Conservation (phyloP, 2,797 vertebrate genomes). For the Acrossocheilus wenchowensis region DNA sequence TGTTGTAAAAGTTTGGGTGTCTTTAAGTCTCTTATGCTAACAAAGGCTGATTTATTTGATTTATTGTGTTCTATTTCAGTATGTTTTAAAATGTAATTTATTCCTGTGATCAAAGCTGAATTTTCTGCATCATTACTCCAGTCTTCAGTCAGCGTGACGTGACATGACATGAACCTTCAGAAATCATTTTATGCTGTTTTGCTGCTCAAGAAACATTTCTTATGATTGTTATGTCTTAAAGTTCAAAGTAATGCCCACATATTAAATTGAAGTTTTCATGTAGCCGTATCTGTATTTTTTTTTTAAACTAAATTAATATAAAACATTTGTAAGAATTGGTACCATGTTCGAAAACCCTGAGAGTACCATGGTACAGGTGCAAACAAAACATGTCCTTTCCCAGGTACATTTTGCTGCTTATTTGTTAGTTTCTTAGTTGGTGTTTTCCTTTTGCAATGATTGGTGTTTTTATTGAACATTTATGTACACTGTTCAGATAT, state of each 20-base stretch:
- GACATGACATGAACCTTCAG: not conserved
- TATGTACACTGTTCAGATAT: not conserved
- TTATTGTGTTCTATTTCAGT: not conserved
- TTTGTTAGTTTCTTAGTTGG: not conserved
- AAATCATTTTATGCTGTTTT: not conserved
- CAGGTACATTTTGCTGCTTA: not conserved
- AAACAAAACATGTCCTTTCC: not conserved
- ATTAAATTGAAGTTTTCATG: too few species aligned
- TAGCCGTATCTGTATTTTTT: too few species aligned
- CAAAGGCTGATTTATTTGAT: too few species aligned
- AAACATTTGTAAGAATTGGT: not conserved
- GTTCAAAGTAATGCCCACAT: too few species aligned
- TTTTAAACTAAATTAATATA: not conserved
- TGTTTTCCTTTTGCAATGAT: not conserved
- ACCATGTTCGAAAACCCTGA: not conserved
- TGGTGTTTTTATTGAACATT: not conserved
- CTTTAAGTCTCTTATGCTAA: too few species aligned
- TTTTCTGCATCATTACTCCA: not conserved
- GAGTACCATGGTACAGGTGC: not conserved
- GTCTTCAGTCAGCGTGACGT: not conserved
- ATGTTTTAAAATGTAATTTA: not conserved
- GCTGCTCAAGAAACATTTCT: not conserved
- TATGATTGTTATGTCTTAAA: not conserved
- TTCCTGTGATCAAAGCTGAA: not conserved
- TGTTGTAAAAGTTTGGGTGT: too few species aligned